Evolutionary conservation across 1,140 invertebrate genomes (phyloP), one percentile per base, ranked within the genome.

Genomic region (Rhopalosiphum maidis): DNA sequence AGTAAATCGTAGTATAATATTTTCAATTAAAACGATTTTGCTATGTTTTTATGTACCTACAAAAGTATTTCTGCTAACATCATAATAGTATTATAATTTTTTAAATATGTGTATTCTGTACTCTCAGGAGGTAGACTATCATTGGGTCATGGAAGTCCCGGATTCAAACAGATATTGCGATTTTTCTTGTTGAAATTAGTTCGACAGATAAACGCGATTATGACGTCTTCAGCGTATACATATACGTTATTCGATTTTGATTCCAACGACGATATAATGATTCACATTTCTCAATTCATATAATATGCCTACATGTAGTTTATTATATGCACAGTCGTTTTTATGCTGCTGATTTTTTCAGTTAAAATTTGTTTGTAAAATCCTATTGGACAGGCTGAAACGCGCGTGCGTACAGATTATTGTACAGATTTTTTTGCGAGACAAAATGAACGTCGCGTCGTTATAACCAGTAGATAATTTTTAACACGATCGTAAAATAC

Each of bases 401-500:
- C 30, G 60, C 60, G 60, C 60, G 30, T 77, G 37, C 83, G 41
- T 41, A 41, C 22, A n/a, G n/a, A n/a, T n/a, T n/a, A n/a, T 22
- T 18, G 41, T 41, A 41, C 23, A 37, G 83, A 30, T 85, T 25
- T 25, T 35, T 83, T 43, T 48, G 25, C 43, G 11, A 25, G 8
- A 86, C 22, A 46, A 43, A 86, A 41, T 30, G 41, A 86, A 86
- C 85, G 85, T 86, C 43, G 43, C 25, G 15, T 46, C 43, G 5
- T 86, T 30, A 35, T 77, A 86, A 86, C 43, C 11, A 30, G 85
- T 46, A n/a, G 25, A 86, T 21, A 86, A 86, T 86, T 86, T 85
- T 86, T 86, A 46, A 46, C 43, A 86, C 85, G 85, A 23, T 86
- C 43, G 30, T 86, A 86, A 86, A 86, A 86, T 86, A 86, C 23